phyloP scores from a whole-genome alignment of 92 coral and sea anemone genomes.

The Porites rus region DNA sequence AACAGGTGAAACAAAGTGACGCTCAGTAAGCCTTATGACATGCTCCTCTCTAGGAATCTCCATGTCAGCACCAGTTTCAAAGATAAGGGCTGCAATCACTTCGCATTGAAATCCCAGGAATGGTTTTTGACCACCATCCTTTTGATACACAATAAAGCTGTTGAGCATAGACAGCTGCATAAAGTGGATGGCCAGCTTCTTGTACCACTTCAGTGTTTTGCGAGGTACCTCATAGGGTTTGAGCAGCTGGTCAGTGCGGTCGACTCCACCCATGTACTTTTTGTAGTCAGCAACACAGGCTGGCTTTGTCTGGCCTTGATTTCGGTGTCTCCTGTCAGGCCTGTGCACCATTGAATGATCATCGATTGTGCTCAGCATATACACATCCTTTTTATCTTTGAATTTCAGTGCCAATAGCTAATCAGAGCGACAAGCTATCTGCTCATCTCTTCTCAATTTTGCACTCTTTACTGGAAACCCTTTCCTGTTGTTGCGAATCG shows the following conservation, averaged over 20 bases:
- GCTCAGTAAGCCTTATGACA: slow-evolving; percentile 1
- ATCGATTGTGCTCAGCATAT: neutral
- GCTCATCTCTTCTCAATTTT: neutral
- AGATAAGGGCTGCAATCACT: neutral
- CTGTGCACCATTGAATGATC: neutral
- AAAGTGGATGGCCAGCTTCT: slow-evolving; percentile 50
- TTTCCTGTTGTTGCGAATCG: slow-evolving; percentile 19
- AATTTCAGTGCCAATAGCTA: slow-evolving; percentile 24
- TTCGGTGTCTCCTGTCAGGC: slow-evolving; percentile 4
- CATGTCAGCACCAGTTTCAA: slow-evolving; percentile 9
- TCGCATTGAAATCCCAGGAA: neutral
- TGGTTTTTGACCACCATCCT: slow-evolving; percentile 29
- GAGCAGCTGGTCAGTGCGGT: slow-evolving; percentile 50
- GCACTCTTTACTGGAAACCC: slow-evolving; percentile 40
- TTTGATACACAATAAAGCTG: slow-evolving; percentile 31
- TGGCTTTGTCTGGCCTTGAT: slow-evolving; percentile 16
- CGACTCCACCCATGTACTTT: slow-evolving; percentile 54
- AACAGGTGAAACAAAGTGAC: slow-evolving; percentile 8
- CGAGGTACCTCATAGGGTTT: slow-evolving; percentile 38
- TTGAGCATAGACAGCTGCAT: slow-evolving; percentile 45
- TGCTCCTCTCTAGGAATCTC: slow-evolving; percentile 1
- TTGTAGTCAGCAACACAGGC: too few species aligned
- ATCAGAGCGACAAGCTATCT: neutral
- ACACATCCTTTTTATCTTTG: slow-evolving; percentile 15
- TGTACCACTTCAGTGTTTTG: slow-evolving; percentile 40